Conservation (phyloP, 1,140 invertebrate genomes). For the Paralvinella palmiformis region DNA sequence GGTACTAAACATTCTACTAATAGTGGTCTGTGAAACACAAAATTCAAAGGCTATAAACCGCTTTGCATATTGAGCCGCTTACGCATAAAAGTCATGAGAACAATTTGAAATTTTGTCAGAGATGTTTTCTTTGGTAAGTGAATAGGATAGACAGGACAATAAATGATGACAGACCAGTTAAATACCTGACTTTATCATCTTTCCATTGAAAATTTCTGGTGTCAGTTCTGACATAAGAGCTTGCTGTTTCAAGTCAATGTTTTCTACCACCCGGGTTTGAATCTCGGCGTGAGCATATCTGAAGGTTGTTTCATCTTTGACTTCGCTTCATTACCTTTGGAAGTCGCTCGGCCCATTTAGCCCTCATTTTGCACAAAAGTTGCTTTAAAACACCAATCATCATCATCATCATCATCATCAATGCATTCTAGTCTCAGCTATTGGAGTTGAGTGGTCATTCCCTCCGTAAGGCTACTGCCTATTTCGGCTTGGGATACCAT, state of each 20-base stretch:
- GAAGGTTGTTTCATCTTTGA: no score
- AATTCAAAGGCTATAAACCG: background rate
- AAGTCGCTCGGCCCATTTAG: no score
- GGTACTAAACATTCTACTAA: background rate
- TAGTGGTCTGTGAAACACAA: background rate
- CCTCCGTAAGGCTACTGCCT: no score
- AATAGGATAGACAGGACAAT: background rate
- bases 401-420: no score
- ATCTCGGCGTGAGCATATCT: no score
- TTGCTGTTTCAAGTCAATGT: background rate
- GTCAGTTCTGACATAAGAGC: slow-evolving; percentile 1
- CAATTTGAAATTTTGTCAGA: slow-evolving; percentile 1
- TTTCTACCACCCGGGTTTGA: no score
- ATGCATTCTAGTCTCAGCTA: background rate
- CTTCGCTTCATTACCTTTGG: no score
- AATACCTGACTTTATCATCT: background rate
- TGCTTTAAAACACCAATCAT: no score
- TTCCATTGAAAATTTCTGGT: background rate
- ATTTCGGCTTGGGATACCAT: no score
- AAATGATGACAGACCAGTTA: slow-evolving; percentile 1
- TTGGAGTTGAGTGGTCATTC: background rate
- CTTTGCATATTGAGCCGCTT: background rate
- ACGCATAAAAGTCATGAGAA: background rate
- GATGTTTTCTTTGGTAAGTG: no score
- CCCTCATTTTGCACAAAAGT: no score